A percentile compares a stretch with the other conserved stretches of the same genome.
Evolutionary conservation across 2,888 invertebrate genomes (phyloP).

Genomic region (Rapana venosa): DNA sequence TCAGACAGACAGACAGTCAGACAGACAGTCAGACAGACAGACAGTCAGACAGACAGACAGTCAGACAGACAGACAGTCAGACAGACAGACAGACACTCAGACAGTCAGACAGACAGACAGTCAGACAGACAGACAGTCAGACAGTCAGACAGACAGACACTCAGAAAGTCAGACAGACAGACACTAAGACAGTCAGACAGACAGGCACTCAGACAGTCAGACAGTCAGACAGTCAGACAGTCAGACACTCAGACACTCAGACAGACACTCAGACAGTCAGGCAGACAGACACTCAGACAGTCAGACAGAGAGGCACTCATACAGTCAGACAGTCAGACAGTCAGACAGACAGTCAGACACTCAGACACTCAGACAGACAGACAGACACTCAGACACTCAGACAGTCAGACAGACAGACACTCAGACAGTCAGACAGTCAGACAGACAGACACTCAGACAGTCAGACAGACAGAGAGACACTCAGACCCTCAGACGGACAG

Average conservation of each 20-base stretch:
- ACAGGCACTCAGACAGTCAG: neutral
- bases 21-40: neutral
- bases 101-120: neutral
- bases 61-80: slow-evolving; percentile 1
- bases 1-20: neutral
- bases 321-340: neutral
- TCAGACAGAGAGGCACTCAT: neutral
- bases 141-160: too few species aligned
- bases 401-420: too few species aligned
- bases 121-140: too few species aligned
- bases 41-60: neutral
- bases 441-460: too few species aligned
- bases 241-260: neutral
- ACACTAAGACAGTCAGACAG: neutral
- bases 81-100: neutral
- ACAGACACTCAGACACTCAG: too few species aligned
- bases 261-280: too few species aligned
- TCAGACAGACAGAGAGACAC: too few species aligned
- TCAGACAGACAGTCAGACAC: neutral
- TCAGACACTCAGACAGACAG: too few species aligned
- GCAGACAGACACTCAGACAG: too few species aligned
- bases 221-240: neutral
- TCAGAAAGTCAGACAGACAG: neutral
- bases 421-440: too few species aligned
- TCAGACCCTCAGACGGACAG: too few species aligned